Percentiles rank a stretch among this genome's conserved stretches.
phyloP scores from a whole-genome alignment of 2,113 vertebrate genomes.

The Carlito syrichta region DNA sequence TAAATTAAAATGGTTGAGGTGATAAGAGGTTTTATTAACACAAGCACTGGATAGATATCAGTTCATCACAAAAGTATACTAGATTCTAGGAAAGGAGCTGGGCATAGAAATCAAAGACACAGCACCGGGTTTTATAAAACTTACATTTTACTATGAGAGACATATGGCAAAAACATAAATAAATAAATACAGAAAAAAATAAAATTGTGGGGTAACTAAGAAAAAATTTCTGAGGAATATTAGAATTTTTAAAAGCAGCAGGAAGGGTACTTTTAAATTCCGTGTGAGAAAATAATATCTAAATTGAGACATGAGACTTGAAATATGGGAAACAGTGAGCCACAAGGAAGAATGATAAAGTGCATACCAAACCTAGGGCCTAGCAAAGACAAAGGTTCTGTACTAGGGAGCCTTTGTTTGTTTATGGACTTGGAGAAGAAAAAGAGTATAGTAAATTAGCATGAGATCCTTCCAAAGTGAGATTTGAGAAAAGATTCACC shows the following conservation, averaged over 20 bases:
- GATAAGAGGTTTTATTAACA: background rate
- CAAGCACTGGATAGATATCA: background rate
- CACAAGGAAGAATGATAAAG: background rate
- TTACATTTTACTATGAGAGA: background rate
- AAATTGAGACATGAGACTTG: background rate
- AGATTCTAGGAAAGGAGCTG: background rate
- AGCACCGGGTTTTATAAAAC: background rate
- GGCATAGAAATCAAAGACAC: background rate
- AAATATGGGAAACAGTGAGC: background rate
- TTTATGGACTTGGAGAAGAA: background rate
- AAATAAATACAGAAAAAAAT: background rate
- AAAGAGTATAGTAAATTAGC: background rate
- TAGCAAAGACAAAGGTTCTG: background rate
- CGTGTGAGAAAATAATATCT: background rate
- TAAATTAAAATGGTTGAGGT: background rate
- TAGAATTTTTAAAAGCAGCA: background rate
- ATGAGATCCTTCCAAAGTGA: background rate
- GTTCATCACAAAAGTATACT: background rate
- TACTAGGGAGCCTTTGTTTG: accelerated
- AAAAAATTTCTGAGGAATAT: background rate
- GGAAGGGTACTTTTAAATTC: background rate
- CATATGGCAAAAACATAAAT: too few relatives aligned
- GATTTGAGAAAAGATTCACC: background rate
- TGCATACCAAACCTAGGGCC: accelerated
- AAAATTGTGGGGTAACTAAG: background rate